These are phyloP conservation scores for Gnatocerus cornutus DNA, from an alignment of 2,888 invertebrate species.

Conservation along the genomic window DNA sequence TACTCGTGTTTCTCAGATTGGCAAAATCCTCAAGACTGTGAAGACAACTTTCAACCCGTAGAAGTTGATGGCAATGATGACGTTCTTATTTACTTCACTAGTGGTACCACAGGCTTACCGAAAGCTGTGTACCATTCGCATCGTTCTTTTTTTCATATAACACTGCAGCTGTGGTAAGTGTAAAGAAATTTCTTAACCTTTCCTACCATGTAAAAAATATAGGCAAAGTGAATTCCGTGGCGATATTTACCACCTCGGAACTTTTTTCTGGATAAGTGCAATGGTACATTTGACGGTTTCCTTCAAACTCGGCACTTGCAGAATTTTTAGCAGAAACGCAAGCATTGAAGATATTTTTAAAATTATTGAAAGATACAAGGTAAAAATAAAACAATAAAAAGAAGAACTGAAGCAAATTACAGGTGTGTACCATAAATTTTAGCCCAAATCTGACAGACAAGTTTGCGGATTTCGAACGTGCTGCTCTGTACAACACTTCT, in stretches of 20 bases:
- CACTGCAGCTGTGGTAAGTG: neutral
- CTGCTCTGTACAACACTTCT: slow-evolving; percentile 14
- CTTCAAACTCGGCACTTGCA: slow-evolving; percentile 54
- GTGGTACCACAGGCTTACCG: slow-evolving; percentile 64
- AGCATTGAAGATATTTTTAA: slow-evolving; percentile 53
- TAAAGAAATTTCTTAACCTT: too few species aligned
- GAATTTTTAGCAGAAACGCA: slow-evolving; percentile 55
- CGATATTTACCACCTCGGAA: slow-evolving; percentile 50
- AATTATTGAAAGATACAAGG: slow-evolving; percentile 58
- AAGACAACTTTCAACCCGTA: slow-evolving; percentile 29
- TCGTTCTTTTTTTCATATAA: slow-evolving; percentile 25
- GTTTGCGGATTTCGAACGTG: slow-evolving; percentile 32
- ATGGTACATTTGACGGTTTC: slow-evolving; percentile 47
- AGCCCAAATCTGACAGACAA: slow-evolving; percentile 53
- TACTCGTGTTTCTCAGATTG: slow-evolving; percentile 51
- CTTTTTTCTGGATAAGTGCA: slow-evolving; percentile 63
- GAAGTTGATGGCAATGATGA: slow-evolving; percentile 51
- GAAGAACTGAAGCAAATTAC: neutral
- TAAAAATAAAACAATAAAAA: slow-evolving; percentile 12
- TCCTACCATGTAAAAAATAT: too few species aligned
- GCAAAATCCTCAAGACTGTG: slow-evolving; percentile 33
- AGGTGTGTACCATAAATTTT: slow-evolving; percentile 24
- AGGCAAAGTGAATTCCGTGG: neutral
- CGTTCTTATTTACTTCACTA: slow-evolving; percentile 63
- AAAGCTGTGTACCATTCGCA: slow-evolving; percentile 60